These are phyloP conservation scores for Danio choprae DNA, from an alignment of 2,797 vertebrate species.

Conservation along the genomic window DNA sequence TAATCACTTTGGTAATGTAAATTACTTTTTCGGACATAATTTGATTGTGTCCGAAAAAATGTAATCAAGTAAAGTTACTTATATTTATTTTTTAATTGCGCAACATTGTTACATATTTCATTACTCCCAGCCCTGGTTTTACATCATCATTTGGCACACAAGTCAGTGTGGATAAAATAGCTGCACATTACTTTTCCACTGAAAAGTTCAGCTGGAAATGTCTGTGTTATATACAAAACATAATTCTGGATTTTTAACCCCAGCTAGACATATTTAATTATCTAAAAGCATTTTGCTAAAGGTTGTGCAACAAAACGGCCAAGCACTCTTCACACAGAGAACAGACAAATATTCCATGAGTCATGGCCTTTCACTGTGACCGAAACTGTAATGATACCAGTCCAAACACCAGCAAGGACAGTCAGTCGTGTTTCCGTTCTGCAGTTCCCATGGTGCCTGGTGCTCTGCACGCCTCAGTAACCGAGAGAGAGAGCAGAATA, in stretches of 20 bases:
- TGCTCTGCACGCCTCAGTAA: slow-evolving; percentile 40
- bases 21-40: too few relatives aligned
- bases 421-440: slow-evolving; percentile 2
- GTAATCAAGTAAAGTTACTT: too few relatives aligned
- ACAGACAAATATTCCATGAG: background rate
- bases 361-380: background rate
- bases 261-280: background rate
- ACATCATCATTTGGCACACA: too few relatives aligned
- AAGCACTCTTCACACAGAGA: background rate
- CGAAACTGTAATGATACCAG: background rate
- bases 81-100: too few relatives aligned
- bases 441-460: slow-evolving; percentile 23
- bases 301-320: background rate
- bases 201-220: too few relatives aligned
- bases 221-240: background rate
- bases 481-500: slow-evolving; percentile 38
- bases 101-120: too few relatives aligned
- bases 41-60: too few relatives aligned
- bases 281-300: background rate
- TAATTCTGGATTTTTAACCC: background rate
- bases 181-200: too few relatives aligned
- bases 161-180: too few relatives aligned
- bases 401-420: slow-evolving; percentile 9
- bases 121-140: too few relatives aligned
- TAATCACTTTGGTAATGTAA: too few relatives aligned